Evolutionary conservation across 2,888 invertebrate species (phyloP), one percentile per base, ranked within the genome.

Genomic region (Stenodera caucasica): DNA sequence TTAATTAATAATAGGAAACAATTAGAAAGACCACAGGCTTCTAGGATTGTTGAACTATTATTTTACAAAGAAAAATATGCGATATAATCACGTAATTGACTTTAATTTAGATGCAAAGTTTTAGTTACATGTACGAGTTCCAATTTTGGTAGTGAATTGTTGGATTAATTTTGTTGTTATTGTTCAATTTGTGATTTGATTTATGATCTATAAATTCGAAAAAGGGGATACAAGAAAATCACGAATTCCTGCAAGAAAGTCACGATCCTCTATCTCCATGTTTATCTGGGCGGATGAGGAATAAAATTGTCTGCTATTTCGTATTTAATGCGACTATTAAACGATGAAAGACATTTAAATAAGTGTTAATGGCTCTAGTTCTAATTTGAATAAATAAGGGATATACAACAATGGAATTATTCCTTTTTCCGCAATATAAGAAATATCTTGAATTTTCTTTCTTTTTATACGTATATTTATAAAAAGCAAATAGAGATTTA

Each of bases 1-100:
- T 68, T 63, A 66, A 68, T 68, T 68, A 66, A 21, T 7, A 40
- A 1, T 11, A 40, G 3, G 21, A 3, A 40, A 21, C 5, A 18
- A 40, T 40, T 40, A 40, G 5, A 11, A 4, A 2, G 21, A 40
- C 8, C 37, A 37, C 37, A 21, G 21, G n/a, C n/a, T n/a, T n/a
- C n/a, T n/a, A n/a, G n/a, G n/a, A n/a, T n/a, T n/a, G n/a, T n/a
- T n/a, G n/a, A n/a, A n/a, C n/a, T n/a, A n/a, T n/a, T n/a, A n/a
- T n/a, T n/a, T n/a, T n/a, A n/a, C n/a, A n/a, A n/a, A n/a, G n/a
- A n/a, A n/a, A n/a, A n/a, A n/a, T n/a, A n/a, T n/a, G n/a, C n/a
- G n/a, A n/a, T n/a, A n/a, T n/a, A n/a, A n/a, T n/a, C n/a, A n/a
- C n/a, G n/a, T n/a, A n/a, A n/a, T n/a, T n/a, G n/a, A n/a, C n/a